Evolutionary conservation across 2,797 vertebrate species (phyloP), one percentile per base, ranked within the genome.

Genomic region (Rhincodon typus): DNA sequence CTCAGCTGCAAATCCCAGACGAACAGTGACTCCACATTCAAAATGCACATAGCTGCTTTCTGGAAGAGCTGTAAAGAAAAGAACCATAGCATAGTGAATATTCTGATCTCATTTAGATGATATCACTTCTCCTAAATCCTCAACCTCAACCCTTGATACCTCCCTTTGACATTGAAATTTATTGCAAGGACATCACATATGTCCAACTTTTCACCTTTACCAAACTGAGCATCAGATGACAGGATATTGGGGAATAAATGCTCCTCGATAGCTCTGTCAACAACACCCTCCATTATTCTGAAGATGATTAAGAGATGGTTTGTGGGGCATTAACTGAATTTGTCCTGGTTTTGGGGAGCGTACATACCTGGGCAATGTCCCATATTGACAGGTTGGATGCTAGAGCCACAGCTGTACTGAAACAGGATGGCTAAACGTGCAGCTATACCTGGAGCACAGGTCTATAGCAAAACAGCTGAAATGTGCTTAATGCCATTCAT

Each of bases 1-100:
- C 96, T 99, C 98, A 0, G 98, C 98, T 0, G 98, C 98, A 0
- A 98, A 99, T 91, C 98, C 98, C 94, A 99, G 97, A 97, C 98
- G 98, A 82, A 98, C 97, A 0, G 97, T 97, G 95, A 98, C 97
- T 0, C 98, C 98, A 0, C 98, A 98, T 87, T 98, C 97, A 30
- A 99, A 98, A 96, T 67, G 91, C 95, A 98, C 97, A 95, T 95
- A 97, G 8, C 53, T 97, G 96, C 98, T 98, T 96, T 97, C 96
- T 0, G 98, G 98, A 21, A 99, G 97, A 25, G 97, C 98, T 99
- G 95, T 12, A 95, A 50, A 69, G 23, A n/a, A 42, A 17, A 50
- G 19, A 27, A 0, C 67, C 7, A n/a, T 42, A 53, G 21, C 38
- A 34, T 10, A 67, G 25, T n/a, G 57, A 67, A 23, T 57, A 57